phyloP scores from a whole-genome alignment of 2,797 vertebrate genomes.

The Pogonophryne albipinna region DNA sequence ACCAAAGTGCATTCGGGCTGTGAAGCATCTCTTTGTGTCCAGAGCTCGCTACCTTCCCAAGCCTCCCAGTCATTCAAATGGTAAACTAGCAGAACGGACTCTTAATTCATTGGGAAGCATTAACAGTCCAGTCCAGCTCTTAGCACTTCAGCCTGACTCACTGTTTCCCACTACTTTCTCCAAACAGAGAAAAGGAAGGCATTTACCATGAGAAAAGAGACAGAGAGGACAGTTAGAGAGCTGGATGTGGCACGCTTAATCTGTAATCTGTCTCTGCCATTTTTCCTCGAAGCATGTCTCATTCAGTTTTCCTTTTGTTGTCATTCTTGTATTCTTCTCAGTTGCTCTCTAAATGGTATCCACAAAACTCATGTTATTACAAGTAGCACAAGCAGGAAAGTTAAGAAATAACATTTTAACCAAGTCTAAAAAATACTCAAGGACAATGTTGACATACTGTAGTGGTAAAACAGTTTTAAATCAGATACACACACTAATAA shows the following conservation, averaged over 20 bases:
- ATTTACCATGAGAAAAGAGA: conserved; percentile 82
- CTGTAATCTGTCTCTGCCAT: conserved; percentile 78
- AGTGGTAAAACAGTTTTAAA: not conserved
- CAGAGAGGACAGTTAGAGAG: conserved; percentile 72
- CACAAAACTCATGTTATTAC: not conserved
- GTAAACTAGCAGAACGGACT: conserved; percentile 79
- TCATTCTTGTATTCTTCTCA: conserved; percentile 19
- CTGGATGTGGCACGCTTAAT: conserved; percentile 83
- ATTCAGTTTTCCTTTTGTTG: conserved; percentile 33
- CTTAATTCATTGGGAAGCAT: conserved; percentile 82
- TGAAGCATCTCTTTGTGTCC: conserved; percentile 79
- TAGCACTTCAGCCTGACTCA: conserved; percentile 83
- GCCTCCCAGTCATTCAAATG: conserved; percentile 83
- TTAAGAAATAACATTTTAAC: not conserved
- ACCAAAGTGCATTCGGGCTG: conserved; percentile 66
- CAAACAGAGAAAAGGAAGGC: conserved; percentile 72
- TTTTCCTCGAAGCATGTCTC: conserved; percentile 65
- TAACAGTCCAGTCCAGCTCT: conserved; percentile 84
- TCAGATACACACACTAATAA: not conserved
- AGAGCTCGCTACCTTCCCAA: conserved; percentile 81
- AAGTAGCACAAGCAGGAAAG: conserved; percentile 11
- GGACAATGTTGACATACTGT: not conserved
- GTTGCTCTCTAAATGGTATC: conserved; percentile 6
- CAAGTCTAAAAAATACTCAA: not conserved
- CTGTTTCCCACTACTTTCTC: conserved; percentile 86